Conservation (phyloP, 2,888 invertebrate species). For the Eucera pruinosa region DNA sequence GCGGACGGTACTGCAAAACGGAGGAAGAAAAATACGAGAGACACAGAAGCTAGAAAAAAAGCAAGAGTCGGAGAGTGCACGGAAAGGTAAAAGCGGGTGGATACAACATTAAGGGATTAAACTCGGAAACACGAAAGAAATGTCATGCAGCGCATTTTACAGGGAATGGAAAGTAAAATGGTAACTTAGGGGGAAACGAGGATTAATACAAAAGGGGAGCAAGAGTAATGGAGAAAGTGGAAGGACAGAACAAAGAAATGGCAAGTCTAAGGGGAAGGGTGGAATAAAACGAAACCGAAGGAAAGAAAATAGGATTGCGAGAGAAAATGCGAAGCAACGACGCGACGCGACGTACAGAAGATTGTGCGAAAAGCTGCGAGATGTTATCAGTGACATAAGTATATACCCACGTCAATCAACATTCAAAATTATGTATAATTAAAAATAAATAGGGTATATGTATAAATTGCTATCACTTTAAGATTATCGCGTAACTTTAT, state of each 20-base stretch:
- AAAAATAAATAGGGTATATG: too few species aligned
- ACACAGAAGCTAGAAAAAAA: slow-evolving; percentile 13
- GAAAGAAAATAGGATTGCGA: slow-evolving; percentile 34
- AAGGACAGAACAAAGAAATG: slow-evolving; percentile 37
- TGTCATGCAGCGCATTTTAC: slow-evolving; percentile 20
- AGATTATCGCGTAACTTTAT: too few species aligned
- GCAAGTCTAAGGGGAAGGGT: slow-evolving; percentile 30
- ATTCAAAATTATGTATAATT: too few species aligned
- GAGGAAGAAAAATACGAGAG: neutral
- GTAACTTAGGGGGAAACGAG: slow-evolving; percentile 32
- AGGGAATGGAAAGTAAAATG: slow-evolving; percentile 14
- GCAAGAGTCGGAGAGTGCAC: slow-evolving; percentile 22
- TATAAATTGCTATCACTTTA: too few species aligned
- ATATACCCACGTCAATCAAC: too few species aligned
- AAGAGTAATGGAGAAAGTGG: slow-evolving; percentile 2
- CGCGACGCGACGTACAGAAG: slow-evolving; percentile 18
- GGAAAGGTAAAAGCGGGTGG: slow-evolving; percentile 42
- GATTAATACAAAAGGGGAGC: slow-evolving; percentile 24
- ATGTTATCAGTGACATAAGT: slow-evolving; percentile 42
- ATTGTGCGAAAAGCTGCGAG: slow-evolving; percentile 28
- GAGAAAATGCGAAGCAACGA: slow-evolving; percentile 14
- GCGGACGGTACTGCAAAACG: neutral
- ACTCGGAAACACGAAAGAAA: slow-evolving; percentile 18
- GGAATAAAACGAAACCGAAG: neutral
- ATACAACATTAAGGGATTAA: slow-evolving; percentile 40